These are phyloP conservation scores for Epizoanthus illoricatus DNA, from an alignment of 92 coral and sea anemone genomes.

Conservation along the genomic window DNA sequence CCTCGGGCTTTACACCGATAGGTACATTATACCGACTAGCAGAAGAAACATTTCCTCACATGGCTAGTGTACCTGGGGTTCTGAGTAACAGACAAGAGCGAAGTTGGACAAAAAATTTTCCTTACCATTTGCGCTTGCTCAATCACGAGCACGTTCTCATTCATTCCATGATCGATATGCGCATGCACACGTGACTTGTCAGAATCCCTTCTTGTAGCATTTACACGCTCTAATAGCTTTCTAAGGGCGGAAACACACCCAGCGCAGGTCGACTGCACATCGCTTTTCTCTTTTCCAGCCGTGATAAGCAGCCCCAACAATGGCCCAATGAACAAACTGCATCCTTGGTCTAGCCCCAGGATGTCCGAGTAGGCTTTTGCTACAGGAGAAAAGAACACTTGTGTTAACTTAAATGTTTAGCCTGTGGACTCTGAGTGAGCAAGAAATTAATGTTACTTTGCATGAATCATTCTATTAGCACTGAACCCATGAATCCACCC, in stretches of 20 bases:
- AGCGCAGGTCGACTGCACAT: background rate
- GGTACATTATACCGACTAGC: no score
- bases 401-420: background rate
- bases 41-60: no score
- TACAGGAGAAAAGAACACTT: background rate
- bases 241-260: background rate
- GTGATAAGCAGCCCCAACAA: background rate
- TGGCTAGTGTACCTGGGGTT: background rate
- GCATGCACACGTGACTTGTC: background rate
- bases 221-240: background rate
- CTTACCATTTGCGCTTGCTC: constrained; percentile 3
- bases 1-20: no score
- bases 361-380: constrained; percentile 9
- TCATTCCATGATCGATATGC: background rate
- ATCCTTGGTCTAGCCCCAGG: background rate
- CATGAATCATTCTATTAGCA: no score
- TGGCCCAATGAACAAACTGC: constrained; percentile 19
- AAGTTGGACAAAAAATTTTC: background rate
- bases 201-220: background rate
- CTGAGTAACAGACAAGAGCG: background rate
- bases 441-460: no score
- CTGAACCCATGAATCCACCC: no score
- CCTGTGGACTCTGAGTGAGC: background rate
- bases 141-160: background rate
- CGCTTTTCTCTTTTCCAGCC: background rate